phyloP scores from a whole-genome alignment of 2,888 invertebrate genomes.

The Zeuzera pyrina region DNA sequence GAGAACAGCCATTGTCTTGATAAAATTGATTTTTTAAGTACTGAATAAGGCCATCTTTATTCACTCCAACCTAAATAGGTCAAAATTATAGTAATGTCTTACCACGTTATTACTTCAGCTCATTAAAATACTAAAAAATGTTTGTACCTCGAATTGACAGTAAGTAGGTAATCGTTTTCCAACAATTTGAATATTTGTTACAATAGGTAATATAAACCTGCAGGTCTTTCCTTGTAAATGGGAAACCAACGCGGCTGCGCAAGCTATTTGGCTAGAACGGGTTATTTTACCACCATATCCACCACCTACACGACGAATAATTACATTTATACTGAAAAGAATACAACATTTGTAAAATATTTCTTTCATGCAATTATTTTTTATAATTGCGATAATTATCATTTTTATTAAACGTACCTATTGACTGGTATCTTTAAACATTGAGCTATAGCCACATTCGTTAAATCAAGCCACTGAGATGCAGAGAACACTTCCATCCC shows the following conservation, averaged over 20 bases:
- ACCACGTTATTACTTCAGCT: background rate
- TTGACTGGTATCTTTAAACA: constrained; percentile 72
- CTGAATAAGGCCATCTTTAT: constrained; percentile 76
- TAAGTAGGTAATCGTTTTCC: constrained; percentile 72
- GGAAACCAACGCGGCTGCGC: constrained; percentile 77
- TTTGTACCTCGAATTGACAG: constrained; percentile 68
- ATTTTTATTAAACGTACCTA: constrained; percentile 40
- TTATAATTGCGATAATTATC: background rate
- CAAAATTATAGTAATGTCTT: background rate
- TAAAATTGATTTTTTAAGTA: constrained; percentile 72
- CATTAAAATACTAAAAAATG: background rate
- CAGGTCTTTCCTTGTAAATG: constrained; percentile 74
- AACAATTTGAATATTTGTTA: constrained; percentile 74
- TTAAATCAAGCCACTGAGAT: constrained; percentile 77
- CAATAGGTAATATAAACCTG: constrained; percentile 74
- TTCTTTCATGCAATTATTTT: background rate
- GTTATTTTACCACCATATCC: constrained; percentile 78
- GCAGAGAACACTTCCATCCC: constrained; percentile 78
- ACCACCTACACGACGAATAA: constrained; percentile 77
- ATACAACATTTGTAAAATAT: too few species aligned
- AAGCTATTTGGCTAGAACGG: constrained; percentile 69
- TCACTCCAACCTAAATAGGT: constrained; percentile 69
- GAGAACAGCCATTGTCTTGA: constrained; percentile 62
- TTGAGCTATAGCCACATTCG: constrained; percentile 71
- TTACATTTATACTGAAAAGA: constrained; percentile 74